Percentiles rank a stretch among this genome's conserved stretches.
These are phyloP conservation scores for Hydropotes inermis DNA, from an alignment of 2,113 vertebrate species.

Conservation along the genomic window DNA sequence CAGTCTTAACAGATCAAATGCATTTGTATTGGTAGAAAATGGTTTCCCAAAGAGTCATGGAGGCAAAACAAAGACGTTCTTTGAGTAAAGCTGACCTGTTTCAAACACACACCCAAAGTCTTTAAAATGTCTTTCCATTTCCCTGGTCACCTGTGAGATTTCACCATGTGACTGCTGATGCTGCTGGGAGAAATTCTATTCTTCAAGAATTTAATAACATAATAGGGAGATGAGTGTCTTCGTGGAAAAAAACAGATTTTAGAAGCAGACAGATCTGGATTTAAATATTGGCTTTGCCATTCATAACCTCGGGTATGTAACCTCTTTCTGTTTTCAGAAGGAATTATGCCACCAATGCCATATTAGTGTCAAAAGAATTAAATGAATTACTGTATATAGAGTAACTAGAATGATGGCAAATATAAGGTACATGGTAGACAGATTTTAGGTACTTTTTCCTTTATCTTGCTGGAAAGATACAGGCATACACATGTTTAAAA, in stretches of 20 bases:
- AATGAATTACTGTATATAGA: not conserved
- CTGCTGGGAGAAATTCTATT: not conserved
- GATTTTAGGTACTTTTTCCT: not conserved
- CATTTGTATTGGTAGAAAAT: slow-evolving; percentile 34
- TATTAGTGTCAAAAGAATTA: not conserved
- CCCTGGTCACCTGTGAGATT: not conserved
- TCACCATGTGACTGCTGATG: not conserved
- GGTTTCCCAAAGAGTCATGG: not conserved
- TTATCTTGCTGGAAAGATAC: not conserved
- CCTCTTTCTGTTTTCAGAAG: not conserved
- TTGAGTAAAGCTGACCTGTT: not conserved
- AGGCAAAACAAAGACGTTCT: not conserved
- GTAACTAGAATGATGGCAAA: not conserved
- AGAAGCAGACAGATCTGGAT: not conserved
- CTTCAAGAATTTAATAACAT: not conserved
- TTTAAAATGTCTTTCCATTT: not conserved
- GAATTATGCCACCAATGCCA: not conserved
- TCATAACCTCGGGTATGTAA: not conserved
- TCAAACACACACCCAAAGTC: not conserved
- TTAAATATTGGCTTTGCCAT: not conserved
- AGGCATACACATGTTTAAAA: not conserved
- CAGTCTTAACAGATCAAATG: slow-evolving; percentile 34
- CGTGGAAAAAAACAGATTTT: not conserved
- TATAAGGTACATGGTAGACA: not conserved
- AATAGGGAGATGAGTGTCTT: not conserved